Evolutionary conservation across 2,113 vertebrate genomes (phyloP), one percentile per base, ranked within the genome.

Genomic region (Hyperoodon ampullatus): DNA sequence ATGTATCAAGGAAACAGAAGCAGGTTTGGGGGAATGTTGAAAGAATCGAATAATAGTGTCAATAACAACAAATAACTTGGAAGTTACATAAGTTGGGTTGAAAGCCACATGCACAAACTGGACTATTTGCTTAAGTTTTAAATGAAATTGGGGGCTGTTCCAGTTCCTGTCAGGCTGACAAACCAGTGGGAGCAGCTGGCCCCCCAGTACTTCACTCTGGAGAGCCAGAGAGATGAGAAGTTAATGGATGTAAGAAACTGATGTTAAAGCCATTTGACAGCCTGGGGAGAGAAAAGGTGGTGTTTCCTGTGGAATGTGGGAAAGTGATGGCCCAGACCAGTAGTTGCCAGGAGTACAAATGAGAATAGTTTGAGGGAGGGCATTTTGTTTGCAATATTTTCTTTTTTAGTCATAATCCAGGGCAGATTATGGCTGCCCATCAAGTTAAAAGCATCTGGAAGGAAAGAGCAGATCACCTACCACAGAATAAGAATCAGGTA

Each of bases 311-410:
- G 23, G 1, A 24, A 15, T 35, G 24, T 44, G 35, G 42, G 65
- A 39, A 75, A 89, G 85, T 28, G 58, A 42, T 60, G 44, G 53
- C 74, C 39, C 60, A 16, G 39, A 74, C 6, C 21, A 5, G 26
- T 77, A n/a, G 14, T 11, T 35, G 39, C 30, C 4, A n/a, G 50
- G 80, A 24, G 33, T 26, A 6, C 10, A 6, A 50, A 12, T 6
- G 6, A 24, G 8, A 2, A 18, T 1, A 3, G 1, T 11, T 4
- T 44, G 44, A 50, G 21, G 33, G 9, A 71, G 4, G 60, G 21
- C 44, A n/a, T 53, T 63, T 65, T 42, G 2, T 33, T 47, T 42
- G 11, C 16, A 6, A 55, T 35, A 14, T 58, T 47, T 82, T 74
- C 35, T 65, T 50, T 77, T 23, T 85, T 14, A 50, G 58, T 74